Evolutionary conservation across 1,140 invertebrate genomes (phyloP).

Genomic region (Leptopilina boulardi): DNA sequence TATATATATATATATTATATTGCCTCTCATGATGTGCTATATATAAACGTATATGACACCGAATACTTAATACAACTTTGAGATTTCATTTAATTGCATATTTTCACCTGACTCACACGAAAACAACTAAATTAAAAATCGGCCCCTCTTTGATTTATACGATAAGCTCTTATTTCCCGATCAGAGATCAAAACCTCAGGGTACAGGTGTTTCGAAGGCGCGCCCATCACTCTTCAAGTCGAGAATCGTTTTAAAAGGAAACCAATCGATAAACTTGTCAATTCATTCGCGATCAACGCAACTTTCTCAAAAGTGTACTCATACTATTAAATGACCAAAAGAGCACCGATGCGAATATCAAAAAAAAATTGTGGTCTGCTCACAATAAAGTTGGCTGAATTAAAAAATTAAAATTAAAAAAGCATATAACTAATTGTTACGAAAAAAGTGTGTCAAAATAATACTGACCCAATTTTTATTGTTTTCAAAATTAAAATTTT

Average conservation of each 20-base stretch:
- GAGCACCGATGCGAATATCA: neutral
- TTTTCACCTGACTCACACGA: conserved; percentile 18
- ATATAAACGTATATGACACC: conserved; percentile 8
- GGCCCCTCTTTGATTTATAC: conserved; percentile 20
- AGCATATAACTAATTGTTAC: too few relatives aligned
- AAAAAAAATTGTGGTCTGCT: too few relatives aligned
- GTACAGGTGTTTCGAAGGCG: conserved; percentile 26
- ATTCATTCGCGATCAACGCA: conserved; percentile 17
- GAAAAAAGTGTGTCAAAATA: too few relatives aligned
- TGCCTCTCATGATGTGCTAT: too few relatives aligned
- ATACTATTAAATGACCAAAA: neutral
- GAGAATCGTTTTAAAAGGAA: conserved; percentile 2
- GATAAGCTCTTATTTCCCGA: conserved; percentile 27
- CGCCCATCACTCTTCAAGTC: neutral
- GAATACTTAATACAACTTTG: neutral
- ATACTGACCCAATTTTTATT: too few relatives aligned
- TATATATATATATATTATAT: neutral
- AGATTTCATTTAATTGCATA: conserved; percentile 28
- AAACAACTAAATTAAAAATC: conserved; percentile 33
- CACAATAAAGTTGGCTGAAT: too few relatives aligned
- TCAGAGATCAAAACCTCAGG: conserved; percentile 24
- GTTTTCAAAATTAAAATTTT: too few relatives aligned
- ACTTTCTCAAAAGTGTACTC: neutral
- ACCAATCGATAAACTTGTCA: conserved; percentile 33
- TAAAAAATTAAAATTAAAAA: too few relatives aligned